Base-by-base conservation (phyloP, 2,888 invertebrate species). In the Copidosoma aretas region DNA sequence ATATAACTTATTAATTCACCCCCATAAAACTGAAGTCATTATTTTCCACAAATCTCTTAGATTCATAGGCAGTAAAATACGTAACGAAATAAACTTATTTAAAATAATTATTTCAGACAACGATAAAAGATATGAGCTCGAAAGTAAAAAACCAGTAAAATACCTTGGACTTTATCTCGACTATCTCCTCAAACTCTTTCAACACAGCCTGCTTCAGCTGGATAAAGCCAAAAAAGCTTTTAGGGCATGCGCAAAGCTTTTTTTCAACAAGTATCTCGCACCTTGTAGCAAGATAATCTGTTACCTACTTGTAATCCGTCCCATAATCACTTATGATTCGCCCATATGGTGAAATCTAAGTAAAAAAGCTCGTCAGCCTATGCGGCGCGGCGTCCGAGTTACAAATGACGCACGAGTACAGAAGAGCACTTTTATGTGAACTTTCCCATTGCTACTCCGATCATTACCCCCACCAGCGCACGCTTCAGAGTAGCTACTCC, bases 231-330 rank as follows among this genome's bases (percentile, higher is more conserved):
- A 53, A 22, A 58, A 56, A 0, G 39, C 70, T 0, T 67, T 70
- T 19, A 21, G 24, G 12, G 12, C 58, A 0, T 5, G 46, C 1
- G 54, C 25, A 1, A 21, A 57, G 21, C 53, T 75, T 15, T 74
- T 75, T 21, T 71, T 71, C 51, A 70, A 63, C 12, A 66, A 49
- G n/a, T 24, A 4, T 24, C 14, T 56, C 10, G 1, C 43, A 14
- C 14, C 14, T 3, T 60, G 22, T 46, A 51, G 60, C 0, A 72
- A 72, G 41, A 46, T 64, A 32, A 64, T 67, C 0, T 67, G 61
- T 24, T 70, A 70, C 24, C 57, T 43, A 19, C 54, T 72, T 0
- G 49, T 70, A 15, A 64, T 70, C 1, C 43, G 64, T 14, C 63
- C 67, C 1, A 25, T 68, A 39, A 1, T 71, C 10, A 69, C 68